These are phyloP conservation scores for Agelas oroides DNA, from an alignment of 37 sponge, comb jelly and placozoan genomes.

Conservation along the genomic window DNA sequence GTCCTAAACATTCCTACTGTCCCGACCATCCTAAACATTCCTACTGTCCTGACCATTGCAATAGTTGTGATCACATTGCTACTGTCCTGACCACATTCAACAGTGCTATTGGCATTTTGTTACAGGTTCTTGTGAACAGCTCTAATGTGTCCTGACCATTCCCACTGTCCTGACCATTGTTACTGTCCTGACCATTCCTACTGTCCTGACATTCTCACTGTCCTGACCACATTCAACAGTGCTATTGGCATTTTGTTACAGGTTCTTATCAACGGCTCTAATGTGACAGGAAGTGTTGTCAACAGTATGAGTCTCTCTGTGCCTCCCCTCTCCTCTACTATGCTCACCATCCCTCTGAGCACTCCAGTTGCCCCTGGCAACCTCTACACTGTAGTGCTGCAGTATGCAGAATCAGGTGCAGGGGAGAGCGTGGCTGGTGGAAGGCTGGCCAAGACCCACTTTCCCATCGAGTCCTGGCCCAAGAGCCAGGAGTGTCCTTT, in stretches of 20 bases:
- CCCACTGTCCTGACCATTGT: too few species aligned
- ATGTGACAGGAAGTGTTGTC: slow-evolving; percentile 45
- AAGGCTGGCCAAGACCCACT: slow-evolving; percentile 46
- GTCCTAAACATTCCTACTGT: too few species aligned
- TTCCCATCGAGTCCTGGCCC: slow-evolving; percentile 74
- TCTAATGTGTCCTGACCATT: too few species aligned
- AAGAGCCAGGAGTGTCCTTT: slow-evolving; percentile 67
- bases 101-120: too few species aligned
- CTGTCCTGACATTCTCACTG: too few species aligned
- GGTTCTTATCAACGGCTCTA: slow-evolving; percentile 53
- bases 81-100: too few species aligned
- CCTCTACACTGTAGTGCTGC: slow-evolving; percentile 61
- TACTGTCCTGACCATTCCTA: too few species aligned
- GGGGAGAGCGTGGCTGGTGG: slow-evolving; percentile 46
- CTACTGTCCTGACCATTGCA: too few species aligned
- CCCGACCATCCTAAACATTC: too few species aligned
- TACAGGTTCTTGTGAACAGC: slow-evolving; percentile 56
- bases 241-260: not conserved
- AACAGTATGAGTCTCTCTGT: slow-evolving; percentile 53
- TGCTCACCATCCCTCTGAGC: slow-evolving; percentile 50
- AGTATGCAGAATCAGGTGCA: slow-evolving; percentile 41
- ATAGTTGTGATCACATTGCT: too few species aligned
- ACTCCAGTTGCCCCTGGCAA: slow-evolving; percentile 21
- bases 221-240: too few species aligned
- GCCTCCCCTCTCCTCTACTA: slow-evolving; percentile 37